Base-by-base conservation (phyloP, 2,113 vertebrate genomes). In the Tichodroma muraria region DNA sequence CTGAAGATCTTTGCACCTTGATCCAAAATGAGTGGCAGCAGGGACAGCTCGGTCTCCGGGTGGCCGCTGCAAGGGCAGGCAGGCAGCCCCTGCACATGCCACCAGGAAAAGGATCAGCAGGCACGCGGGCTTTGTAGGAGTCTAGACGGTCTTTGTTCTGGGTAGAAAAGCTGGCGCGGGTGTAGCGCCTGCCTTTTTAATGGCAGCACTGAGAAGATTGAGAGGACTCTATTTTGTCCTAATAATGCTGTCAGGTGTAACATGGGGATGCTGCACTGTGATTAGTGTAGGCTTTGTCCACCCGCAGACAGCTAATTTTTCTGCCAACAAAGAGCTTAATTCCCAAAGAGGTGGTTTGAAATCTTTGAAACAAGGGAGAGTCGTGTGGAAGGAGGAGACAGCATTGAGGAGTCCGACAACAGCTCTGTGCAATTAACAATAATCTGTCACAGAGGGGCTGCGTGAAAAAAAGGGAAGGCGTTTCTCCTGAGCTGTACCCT, bases 231-330 rank as follows among this genome's bases (percentile, higher is more conserved):
- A 82, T 97, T 97, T 96, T 72, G 42, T 85, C 75, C 95, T 96
- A 95, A 96, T 96, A 96, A 96, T 89, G 94, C 75, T 95, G 95
- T 92, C 90, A 93, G 96, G 82, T 95, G 90, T 95, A 90, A 94
- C 96, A 97, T 56, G 68, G 22, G 70, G 91, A 95, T 93, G 96
- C 71, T 92, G 95, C 73, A 53, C 20, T 3, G 40, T 96, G 96
- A 97, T 97, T 96, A 97, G 96, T 91, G 80, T 86, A 88, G 76
- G 82, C 44, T 93, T 90, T 96, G 98, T 96, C 89, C 97, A 89
- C 42, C 73, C 4, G 15, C 66, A 84, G 97, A 97, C 94, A 97
- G 97, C 92, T 98, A 97, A 97, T 97, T 97, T 97, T 97, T 98
- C 97, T 97, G 85, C 80, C 65, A 49, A 97, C 95, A 96, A 97